Base-by-base conservation (phyloP, 2,797 vertebrate genomes). In the Ispidina lecontei region DNA sequence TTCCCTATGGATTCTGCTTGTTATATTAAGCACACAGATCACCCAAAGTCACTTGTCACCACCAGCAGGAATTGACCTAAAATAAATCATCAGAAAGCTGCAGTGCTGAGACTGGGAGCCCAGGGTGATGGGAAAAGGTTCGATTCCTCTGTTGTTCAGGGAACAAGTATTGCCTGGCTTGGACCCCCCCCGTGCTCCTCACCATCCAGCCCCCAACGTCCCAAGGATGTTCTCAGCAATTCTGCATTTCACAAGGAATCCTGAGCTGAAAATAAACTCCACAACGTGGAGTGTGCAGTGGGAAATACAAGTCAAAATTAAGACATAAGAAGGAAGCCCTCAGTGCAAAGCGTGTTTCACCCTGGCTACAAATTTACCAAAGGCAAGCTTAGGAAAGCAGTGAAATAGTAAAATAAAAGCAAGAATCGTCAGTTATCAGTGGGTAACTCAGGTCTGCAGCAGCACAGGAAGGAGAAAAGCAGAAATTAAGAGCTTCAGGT, bases 11-110 rank as follows among this genome's bases (percentile, higher is more conserved):
- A 78, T 89, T 74, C 78, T 69, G 47, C 55, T 41, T 14, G 26
- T 71, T 81, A 65, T 91, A 92, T 93, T 91, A 93, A 95, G 79
- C 87, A 74, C 92, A 95, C 89, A 94, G 75, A 95, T 93, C 93
- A 95, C 87, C 81, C 65, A 43, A 47, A 90, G 81, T 60, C 86
- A 80, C 86, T 62, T 94, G 90, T 94, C 95, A 96, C 54, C 84
- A 37, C 90, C 58, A 77, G 78, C 60, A 87, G 72, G 71, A 88
- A 89, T 10, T 46, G 64, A 64, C 64, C 68, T 76, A 29, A 79
- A 94, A 89, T 71, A 87, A 93, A 90, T 85, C 75, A 89, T 19
- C 43, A 21, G 43, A 21, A 37, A 31, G 44, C 43, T 54, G 74
- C 81, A 65, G 46, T 9, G 49, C 49, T 60, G 14, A 20, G 44